A percentile compares a stretch with the other conserved stretches of the same genome.
These are phyloP conservation scores for Hirudo medicinalis DNA, from an alignment of 1,140 invertebrate genomes.

Conservation along the genomic window DNA sequence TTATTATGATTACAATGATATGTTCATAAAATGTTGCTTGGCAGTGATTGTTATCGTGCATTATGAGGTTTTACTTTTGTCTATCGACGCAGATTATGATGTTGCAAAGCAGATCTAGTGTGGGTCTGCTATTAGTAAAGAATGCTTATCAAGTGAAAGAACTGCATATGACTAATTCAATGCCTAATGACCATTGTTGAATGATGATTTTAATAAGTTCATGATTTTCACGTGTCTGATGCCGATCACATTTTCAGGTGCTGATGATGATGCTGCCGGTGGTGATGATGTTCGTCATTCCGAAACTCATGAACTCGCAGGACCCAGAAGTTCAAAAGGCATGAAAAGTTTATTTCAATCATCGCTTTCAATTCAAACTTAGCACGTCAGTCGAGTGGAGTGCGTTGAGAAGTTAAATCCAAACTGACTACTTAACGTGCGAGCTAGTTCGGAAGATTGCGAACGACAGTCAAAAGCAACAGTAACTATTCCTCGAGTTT, in stretches of 20 bases:
- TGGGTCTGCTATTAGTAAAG: neutral
- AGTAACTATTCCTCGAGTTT: too few species aligned
- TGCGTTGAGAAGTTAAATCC: too few species aligned
- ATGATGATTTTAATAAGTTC: neutral
- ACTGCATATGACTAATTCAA: too few species aligned
- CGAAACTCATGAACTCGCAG: slow-evolving; percentile 75
- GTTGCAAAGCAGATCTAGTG: slow-evolving; percentile 4
- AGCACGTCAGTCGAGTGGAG: too few species aligned
- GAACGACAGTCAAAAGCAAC: too few species aligned
- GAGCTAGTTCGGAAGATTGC: too few species aligned
- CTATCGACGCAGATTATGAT: neutral
- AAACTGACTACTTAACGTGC: too few species aligned
- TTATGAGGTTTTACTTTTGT: too few species aligned
- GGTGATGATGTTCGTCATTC: slow-evolving; percentile 75
- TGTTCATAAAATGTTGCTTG: too few species aligned
- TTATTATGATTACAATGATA: neutral
- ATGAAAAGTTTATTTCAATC: neutral
- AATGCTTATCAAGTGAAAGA: neutral
- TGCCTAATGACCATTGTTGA: too few species aligned
- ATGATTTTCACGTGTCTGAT: neutral
- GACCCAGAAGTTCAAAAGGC: slow-evolving; percentile 80
- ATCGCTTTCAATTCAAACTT: neutral
- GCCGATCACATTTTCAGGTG: too few species aligned
- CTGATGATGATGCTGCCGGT: slow-evolving; percentile 90
- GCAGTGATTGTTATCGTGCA: too few species aligned